Evolutionary conservation across 2,113 vertebrate species (phyloP).

Genomic region (Cheirogaleus medius): DNA sequence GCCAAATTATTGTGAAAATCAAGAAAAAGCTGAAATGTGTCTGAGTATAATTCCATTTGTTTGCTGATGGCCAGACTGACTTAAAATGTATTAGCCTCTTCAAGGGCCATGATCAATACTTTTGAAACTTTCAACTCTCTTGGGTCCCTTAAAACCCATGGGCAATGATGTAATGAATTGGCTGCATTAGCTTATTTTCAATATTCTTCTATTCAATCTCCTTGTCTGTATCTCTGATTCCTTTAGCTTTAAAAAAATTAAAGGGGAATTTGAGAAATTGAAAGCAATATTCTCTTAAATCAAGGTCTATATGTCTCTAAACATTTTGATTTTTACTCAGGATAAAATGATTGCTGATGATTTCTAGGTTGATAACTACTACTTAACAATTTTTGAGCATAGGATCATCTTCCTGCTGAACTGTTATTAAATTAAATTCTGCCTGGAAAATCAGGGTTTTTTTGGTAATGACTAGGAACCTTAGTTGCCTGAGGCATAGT

Average conservation of each 20-base stretch:
- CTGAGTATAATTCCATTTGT: constrained; percentile 35
- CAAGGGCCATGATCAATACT: not conserved
- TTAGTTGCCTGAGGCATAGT: not conserved
- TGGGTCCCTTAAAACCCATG: not conserved
- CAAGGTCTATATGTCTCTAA: not conserved
- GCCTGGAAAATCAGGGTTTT: not conserved
- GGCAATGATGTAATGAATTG: constrained; percentile 12
- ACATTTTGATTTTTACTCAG: not conserved
- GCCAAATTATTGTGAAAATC: constrained; percentile 4
- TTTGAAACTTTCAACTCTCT: constrained; percentile 49
- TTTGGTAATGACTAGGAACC: not conserved
- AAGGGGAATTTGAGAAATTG: not conserved
- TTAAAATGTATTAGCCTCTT: constrained; percentile 37
- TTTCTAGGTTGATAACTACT: not conserved
- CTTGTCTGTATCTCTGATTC: not conserved
- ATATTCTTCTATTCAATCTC: not conserved
- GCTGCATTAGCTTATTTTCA: not conserved
- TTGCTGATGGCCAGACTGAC: constrained; percentile 37
- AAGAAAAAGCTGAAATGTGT: constrained; percentile 7
- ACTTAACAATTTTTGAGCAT: not conserved
- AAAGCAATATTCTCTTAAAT: not conserved
- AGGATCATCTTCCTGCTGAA: not conserved
- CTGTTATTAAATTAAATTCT: not conserved
- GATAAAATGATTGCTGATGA: not conserved
- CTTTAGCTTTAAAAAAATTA: not conserved